Evolutionary conservation across 2,888 invertebrate species (phyloP).

Genomic region (Ophion costatus): DNA sequence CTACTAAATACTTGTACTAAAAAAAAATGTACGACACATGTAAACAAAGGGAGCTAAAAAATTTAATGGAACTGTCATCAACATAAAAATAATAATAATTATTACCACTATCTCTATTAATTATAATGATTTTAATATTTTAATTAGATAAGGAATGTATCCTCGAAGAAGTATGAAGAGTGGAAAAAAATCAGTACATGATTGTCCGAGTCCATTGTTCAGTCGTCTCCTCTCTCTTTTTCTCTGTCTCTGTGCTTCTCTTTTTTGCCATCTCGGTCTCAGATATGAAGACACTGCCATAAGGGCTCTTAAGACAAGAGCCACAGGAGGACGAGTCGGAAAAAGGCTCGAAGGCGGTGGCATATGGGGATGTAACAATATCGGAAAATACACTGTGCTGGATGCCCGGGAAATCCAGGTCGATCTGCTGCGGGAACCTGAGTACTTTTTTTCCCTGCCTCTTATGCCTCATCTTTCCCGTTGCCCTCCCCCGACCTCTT

Average conservation of each 20-base stretch:
- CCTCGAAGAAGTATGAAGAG: background rate
- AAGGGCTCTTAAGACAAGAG: constrained; percentile 5
- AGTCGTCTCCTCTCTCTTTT: background rate
- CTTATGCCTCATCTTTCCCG: constrained; percentile 11
- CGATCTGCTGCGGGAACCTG: constrained; percentile 37
- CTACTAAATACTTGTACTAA: no score
- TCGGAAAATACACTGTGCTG: constrained; percentile 35
- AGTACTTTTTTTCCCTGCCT: constrained; percentile 32
- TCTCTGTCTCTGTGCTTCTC: background rate
- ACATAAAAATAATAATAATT: no score
- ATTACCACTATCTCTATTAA: no score
- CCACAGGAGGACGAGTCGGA: background rate
- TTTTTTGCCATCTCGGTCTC: background rate
- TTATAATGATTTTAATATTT: background rate
- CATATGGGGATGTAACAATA: constrained; percentile 45
- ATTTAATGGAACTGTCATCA: no score
- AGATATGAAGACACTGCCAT: constrained; percentile 37
- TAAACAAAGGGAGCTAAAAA: no score
- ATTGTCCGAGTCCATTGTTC: background rate
- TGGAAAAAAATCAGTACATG: background rate
- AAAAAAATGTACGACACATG: no score
- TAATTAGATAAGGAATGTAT: background rate
- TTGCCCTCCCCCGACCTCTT: background rate
- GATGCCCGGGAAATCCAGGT: constrained; percentile 56
- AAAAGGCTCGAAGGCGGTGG: constrained; percentile 18